Percentiles rank a stretch among this genome's conserved stretches.
Evolutionary conservation across 2,113 vertebrate species (phyloP).

Genomic region (Lophotis ruficrista): DNA sequence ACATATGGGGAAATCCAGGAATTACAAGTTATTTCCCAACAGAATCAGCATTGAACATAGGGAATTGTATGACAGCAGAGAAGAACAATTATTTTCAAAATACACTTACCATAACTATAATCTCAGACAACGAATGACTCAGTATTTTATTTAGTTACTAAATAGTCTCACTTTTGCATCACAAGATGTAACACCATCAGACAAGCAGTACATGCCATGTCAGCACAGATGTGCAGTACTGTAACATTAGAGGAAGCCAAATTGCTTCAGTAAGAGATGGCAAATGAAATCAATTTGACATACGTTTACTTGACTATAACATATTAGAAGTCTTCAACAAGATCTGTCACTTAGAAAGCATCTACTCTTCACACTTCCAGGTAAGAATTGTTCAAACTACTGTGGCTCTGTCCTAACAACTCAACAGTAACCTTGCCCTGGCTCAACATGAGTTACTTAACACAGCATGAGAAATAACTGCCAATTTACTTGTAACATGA

Average conservation of each 20-base stretch:
- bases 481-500: not conserved
- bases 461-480: not conserved
- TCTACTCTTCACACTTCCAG: not conserved
- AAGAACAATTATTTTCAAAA: not conserved
- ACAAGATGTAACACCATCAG: not conserved
- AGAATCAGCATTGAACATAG: not conserved
- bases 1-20: not conserved
- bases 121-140: not conserved
- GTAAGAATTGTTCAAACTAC: not conserved
- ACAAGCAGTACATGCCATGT: rapidly evolving
- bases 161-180: not conserved
- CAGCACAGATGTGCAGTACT: rapidly evolving
- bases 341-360: not conserved
- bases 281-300: not conserved
- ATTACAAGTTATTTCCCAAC: not conserved
- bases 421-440: not conserved
- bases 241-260: not conserved
- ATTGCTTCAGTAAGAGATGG: not conserved
- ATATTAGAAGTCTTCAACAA: not conserved
- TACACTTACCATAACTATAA: not conserved
- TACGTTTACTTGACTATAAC: not conserved
- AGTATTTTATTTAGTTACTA: not conserved
- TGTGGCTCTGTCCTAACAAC: not conserved
- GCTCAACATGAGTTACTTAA: not conserved
- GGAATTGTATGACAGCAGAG: not conserved